Conservation (phyloP, 1,140 invertebrate genomes). For the Littorina saxatilis region DNA sequence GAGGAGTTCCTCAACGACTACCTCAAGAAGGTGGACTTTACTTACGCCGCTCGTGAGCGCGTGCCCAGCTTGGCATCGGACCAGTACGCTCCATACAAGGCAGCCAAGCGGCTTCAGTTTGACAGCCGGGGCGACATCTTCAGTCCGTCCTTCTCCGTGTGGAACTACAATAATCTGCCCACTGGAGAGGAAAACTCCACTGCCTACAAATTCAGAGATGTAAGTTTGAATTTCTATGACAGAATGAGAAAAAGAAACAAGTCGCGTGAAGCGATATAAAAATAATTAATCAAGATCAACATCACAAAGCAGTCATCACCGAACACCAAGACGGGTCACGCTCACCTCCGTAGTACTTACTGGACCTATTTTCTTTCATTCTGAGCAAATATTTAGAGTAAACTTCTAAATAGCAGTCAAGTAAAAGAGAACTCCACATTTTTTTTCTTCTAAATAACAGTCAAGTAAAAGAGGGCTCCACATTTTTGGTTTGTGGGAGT, state of each 20-base stretch:
- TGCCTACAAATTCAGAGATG: constrained; percentile 61
- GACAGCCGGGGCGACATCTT: constrained; percentile 67
- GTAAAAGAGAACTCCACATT: too few relatives aligned
- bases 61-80: constrained; percentile 72
- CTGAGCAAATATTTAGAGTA: too few relatives aligned
- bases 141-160: constrained; percentile 64
- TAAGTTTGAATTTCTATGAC: constrained; percentile 40
- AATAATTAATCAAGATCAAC: too few relatives aligned
- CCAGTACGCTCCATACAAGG: constrained; percentile 68
- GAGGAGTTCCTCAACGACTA: constrained; percentile 72
- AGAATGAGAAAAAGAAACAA: neutral
- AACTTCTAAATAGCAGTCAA: too few relatives aligned
- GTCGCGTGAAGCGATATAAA: too few relatives aligned
- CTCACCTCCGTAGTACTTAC: too few relatives aligned
- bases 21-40: constrained; percentile 74
- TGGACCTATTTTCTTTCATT: too few relatives aligned
- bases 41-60: constrained; percentile 63
- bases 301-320: too few relatives aligned
- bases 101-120: constrained; percentile 71
- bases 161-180: constrained; percentile 68
- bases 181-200: constrained; percentile 19
- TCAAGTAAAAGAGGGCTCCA: too few relatives aligned
- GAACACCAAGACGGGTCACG: too few relatives aligned
- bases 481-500: too few relatives aligned
- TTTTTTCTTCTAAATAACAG: too few relatives aligned